phyloP scores from a whole-genome alignment of 2,797 vertebrate genomes.

The Pempheris klunzingeri region DNA sequence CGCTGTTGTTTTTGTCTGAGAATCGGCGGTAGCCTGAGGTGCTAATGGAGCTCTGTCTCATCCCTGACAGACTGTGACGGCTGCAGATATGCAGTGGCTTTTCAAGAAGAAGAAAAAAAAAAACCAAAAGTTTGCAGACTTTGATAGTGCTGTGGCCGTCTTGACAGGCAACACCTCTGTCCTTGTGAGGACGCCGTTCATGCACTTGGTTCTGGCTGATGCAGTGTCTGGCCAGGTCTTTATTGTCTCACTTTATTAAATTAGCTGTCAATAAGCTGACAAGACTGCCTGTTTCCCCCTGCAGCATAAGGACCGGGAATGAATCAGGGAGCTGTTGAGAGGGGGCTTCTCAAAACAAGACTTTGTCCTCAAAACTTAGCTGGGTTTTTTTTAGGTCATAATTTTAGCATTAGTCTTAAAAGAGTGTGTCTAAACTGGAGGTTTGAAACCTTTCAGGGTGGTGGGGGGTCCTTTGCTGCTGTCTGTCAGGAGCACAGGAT shows the following conservation, averaged over 20 bases:
- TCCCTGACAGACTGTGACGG: constrained; percentile 39
- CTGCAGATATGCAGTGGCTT: constrained; percentile 27
- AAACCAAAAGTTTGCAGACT: constrained; percentile 53
- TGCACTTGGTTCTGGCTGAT: constrained; percentile 38
- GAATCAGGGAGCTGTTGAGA: background rate
- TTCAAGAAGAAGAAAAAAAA: constrained; percentile 37
- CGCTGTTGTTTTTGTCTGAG: constrained; percentile 37
- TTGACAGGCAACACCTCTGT: constrained; percentile 54
- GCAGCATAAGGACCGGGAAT: constrained; percentile 17
- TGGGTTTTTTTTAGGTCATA: too few species aligned
- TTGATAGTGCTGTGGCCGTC: background rate
- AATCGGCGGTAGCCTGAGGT: constrained; percentile 35
- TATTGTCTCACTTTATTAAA: constrained; percentile 73
- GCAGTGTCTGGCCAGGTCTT: constrained; percentile 54
- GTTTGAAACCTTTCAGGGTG: too few species aligned
- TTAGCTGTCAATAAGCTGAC: constrained; percentile 70
- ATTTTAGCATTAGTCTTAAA: too few species aligned
- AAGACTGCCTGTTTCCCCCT: background rate
- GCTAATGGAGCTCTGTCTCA: constrained; percentile 45
- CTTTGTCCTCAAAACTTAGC: background rate
- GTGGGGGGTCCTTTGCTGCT: too few species aligned
- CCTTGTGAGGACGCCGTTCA: constrained; percentile 55
- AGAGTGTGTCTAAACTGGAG: too few species aligned
- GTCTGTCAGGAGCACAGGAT: too few species aligned
- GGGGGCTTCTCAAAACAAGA: background rate